A percentile compares a stretch with the other conserved stretches of the same genome.
phyloP scores from a whole-genome alignment of 2,888 invertebrate species.

The Pollenia griseotomentosa region DNA sequence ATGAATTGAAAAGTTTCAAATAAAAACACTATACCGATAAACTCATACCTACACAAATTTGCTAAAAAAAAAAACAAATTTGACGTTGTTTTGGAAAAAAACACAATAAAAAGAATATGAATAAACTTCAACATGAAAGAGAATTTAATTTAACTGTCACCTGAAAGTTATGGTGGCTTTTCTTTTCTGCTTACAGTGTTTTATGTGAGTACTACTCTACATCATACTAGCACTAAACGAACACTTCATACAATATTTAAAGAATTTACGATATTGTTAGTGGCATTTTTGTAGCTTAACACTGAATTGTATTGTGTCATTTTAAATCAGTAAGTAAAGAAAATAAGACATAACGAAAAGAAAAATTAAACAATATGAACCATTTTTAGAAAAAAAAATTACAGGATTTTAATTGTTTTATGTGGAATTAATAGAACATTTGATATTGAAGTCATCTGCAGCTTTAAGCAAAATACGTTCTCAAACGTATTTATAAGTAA shows the following conservation, averaged over 20 bases:
- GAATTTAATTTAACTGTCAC: conserved; percentile 66
- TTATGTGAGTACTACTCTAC: neutral
- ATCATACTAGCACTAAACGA: neutral
- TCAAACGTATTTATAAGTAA: no score
- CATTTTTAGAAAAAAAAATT: neutral
- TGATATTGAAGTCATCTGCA: no score
- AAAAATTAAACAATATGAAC: conserved; percentile 20
- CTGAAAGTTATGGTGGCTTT: conserved; percentile 63
- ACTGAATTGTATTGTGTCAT: conserved; percentile 16
- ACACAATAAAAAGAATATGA: neutral
- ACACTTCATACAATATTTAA: conserved; percentile 23
- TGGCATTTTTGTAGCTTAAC: neutral
- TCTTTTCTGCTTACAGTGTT: neutral
- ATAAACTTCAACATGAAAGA: conserved; percentile 31
- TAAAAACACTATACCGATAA: conserved; percentile 25
- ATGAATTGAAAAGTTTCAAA: conserved; percentile 54
- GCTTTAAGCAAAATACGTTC: no score
- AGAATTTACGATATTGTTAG: neutral
- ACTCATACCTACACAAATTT: neutral
- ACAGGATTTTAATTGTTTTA: no score
- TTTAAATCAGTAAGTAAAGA: neutral
- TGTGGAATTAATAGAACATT: no score
- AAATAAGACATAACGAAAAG: neutral
- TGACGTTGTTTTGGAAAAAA: neutral
- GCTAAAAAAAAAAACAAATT: neutral